A percentile compares a stretch with the other conserved stretches of the same genome.
phyloP scores from a whole-genome alignment of 2,113 vertebrate species.

The Indri indri region DNA sequence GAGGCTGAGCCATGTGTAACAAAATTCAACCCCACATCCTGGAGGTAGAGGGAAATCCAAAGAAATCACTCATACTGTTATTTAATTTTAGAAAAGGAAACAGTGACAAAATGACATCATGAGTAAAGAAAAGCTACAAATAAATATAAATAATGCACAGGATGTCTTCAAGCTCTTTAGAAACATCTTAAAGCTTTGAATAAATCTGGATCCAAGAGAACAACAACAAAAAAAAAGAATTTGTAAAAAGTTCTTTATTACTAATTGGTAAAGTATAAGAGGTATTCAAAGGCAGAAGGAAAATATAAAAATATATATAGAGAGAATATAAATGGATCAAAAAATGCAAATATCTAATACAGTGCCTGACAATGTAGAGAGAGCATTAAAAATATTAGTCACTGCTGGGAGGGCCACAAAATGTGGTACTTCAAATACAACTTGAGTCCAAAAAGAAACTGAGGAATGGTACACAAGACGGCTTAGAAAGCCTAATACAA shows the following conservation, averaged over 20 bases:
- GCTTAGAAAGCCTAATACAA: not conserved
- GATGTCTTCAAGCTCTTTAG: not conserved
- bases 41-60: constrained; percentile 19
- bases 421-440: not conserved
- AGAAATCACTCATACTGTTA: constrained; percentile 23
- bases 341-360: not conserved
- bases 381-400: not conserved
- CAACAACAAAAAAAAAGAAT: not conserved
- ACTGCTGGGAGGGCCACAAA: not conserved
- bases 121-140: not conserved
- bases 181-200: not conserved
- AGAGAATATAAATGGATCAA: not conserved
- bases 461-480: not conserved
- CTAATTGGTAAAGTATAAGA: not conserved
- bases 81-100: constrained; percentile 61
- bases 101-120: not conserved
- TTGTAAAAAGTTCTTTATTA: not conserved
- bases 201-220: not conserved
- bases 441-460: not conserved
- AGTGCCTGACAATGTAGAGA: not conserved
- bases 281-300: not conserved
- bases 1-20: not conserved
- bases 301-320: not conserved
- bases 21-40: constrained; percentile 19
- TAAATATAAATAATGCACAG: not conserved